Conservation (phyloP, 2,113 vertebrate genomes). For the Spheniscus mendiculus region DNA sequence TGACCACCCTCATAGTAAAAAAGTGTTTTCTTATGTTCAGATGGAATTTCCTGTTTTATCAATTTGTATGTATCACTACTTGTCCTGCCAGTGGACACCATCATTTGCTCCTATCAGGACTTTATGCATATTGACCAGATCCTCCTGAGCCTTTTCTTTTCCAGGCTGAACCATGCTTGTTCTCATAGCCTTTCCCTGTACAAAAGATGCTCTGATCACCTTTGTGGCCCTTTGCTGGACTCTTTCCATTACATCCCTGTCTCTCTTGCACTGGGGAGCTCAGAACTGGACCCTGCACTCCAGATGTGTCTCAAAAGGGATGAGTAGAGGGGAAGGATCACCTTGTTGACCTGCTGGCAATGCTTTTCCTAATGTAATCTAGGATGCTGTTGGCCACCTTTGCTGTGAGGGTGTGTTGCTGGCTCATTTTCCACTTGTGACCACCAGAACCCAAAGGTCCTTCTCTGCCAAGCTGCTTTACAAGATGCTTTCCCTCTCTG, state of each 20-base stretch:
- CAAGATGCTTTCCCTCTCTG: not conserved
- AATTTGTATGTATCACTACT: rapidly evolving
- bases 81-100: not conserved
- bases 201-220: not conserved
- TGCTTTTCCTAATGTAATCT: not conserved
- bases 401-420: not conserved
- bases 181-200: not conserved
- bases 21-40: not conserved
- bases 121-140: not conserved
- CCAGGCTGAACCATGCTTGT: not conserved
- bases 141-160: not conserved
- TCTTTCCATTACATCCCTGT: not conserved
- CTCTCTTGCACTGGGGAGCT: not conserved
- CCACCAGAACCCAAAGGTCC: not conserved
- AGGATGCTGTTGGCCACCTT: not conserved
- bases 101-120: not conserved
- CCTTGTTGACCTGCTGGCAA: not conserved
- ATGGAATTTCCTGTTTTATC: not conserved
- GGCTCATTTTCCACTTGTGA: not conserved
- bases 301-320: not conserved
- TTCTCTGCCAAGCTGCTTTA: not conserved
- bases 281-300: not conserved
- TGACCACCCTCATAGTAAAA: not conserved
- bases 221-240: not conserved
- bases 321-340: not conserved